Evolutionary conservation across 2,888 invertebrate genomes (phyloP).

Genomic region (Charanyca ferruginea): DNA sequence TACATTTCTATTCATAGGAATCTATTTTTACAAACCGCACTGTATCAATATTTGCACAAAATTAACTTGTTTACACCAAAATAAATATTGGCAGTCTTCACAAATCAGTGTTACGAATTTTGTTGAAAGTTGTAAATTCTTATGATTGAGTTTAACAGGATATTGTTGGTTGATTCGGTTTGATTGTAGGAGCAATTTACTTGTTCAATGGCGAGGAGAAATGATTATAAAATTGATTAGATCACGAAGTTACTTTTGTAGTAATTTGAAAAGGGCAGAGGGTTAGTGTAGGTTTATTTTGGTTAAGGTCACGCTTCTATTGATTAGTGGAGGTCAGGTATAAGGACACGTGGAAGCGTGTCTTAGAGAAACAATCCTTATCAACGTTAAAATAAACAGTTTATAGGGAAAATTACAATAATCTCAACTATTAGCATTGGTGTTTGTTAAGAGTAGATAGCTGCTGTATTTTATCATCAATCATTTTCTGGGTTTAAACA

Average conservation of each 20-base stretch:
- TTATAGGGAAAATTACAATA: background rate
- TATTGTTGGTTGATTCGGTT: slow-evolving; percentile 46
- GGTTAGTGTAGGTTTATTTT: slow-evolving; percentile 19
- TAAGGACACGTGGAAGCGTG: background rate
- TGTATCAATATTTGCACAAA: slow-evolving; percentile 19
- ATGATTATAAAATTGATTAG: slow-evolving; percentile 52
- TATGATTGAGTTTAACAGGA: slow-evolving; percentile 48
- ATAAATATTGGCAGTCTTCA: slow-evolving; percentile 29
- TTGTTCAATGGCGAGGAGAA: slow-evolving; percentile 28
- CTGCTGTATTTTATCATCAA: no score
- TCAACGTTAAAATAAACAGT: background rate
- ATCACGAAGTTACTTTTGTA: slow-evolving; percentile 39
- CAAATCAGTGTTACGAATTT: slow-evolving; percentile 51
- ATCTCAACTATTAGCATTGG: no score
- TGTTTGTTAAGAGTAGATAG: no score
- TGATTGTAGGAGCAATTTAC: slow-evolving; percentile 47
- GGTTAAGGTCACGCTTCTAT: slow-evolving; percentile 33
- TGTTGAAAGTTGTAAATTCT: slow-evolving; percentile 49
- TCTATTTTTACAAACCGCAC: background rate
- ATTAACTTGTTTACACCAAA: slow-evolving; percentile 30
- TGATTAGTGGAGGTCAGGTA: slow-evolving; percentile 7
- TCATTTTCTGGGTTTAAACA: no score
- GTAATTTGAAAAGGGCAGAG: slow-evolving; percentile 37
- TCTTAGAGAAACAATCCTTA: background rate
- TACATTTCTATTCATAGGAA: background rate